These are phyloP conservation scores for Tinea pellionella DNA, from an alignment of 2,888 invertebrate genomes.

Conservation along the genomic window DNA sequence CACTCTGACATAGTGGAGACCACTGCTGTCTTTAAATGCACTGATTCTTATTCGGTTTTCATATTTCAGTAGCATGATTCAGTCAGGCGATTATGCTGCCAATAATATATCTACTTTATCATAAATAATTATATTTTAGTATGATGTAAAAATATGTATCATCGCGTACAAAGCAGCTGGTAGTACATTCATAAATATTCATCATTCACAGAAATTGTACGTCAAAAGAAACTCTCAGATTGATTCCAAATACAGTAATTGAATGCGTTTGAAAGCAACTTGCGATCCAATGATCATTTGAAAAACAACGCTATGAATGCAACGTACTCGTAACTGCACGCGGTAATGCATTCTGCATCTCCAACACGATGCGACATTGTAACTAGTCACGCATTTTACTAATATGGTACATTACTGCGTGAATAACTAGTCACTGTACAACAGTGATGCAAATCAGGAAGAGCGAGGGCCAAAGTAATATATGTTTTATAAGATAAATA, in stretches of 20 bases:
- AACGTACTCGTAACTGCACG: neutral
- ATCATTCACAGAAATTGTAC: constrained; percentile 10
- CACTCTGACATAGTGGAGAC: too few species aligned
- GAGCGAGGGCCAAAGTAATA: neutral
- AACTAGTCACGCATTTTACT: constrained; percentile 1
- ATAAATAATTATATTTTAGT: too few species aligned
- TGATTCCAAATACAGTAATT: constrained; percentile 34
- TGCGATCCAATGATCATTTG: constrained; percentile 29
- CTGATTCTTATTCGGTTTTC: too few species aligned
- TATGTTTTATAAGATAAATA: too few species aligned
- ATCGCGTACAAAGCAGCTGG: too few species aligned
- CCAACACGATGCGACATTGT: neutral
- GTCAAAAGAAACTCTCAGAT: constrained; percentile 22
- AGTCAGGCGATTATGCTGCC: too few species aligned
- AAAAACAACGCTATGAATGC: constrained; percentile 35
- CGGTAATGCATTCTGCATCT: neutral
- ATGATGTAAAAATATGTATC: too few species aligned
- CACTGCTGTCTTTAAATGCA: too few species aligned
- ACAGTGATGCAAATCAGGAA: neutral
- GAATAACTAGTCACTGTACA: neutral
- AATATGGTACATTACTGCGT: neutral
- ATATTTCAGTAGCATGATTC: too few species aligned
- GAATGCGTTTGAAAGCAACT: constrained; percentile 14
- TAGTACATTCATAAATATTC: constrained; percentile 1
- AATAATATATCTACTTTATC: too few species aligned